phyloP scores from a whole-genome alignment of 2,888 invertebrate species.

The Drosophila siamana region DNA sequence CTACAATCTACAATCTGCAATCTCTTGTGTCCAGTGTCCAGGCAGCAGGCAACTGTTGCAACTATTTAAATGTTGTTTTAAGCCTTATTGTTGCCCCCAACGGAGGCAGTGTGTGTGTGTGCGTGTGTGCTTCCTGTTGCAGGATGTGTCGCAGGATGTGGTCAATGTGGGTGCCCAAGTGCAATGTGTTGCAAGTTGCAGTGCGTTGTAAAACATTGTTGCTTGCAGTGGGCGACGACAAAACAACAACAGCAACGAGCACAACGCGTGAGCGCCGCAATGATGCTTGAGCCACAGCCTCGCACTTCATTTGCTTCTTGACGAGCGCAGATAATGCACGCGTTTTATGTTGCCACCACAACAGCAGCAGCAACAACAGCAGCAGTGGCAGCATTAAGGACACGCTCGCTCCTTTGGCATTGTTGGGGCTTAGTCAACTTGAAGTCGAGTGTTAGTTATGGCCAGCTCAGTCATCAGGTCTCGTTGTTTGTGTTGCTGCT shows the following conservation, averaged over 20 bases:
- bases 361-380: slow-evolving; percentile 32
- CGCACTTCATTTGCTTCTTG: slow-evolving; percentile 66
- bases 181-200: slow-evolving; percentile 37
- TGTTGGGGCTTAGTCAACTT: slow-evolving; percentile 69
- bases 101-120: slow-evolving; percentile 10
- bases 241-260: no score
- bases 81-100: slow-evolving; percentile 36
- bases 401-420: slow-evolving; percentile 50
- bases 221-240: slow-evolving; percentile 27
- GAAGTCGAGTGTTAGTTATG: slow-evolving; percentile 73
- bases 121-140: slow-evolving; percentile 62
- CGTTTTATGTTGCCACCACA: slow-evolving; percentile 47
- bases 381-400: slow-evolving; percentile 59
- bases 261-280: no score
- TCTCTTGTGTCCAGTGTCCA: background rate
- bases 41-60: slow-evolving; percentile 35
- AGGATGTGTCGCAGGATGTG: slow-evolving; percentile 73
- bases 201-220: slow-evolving; percentile 43
- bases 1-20: no score
- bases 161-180: slow-evolving; percentile 30
- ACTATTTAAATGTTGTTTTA: slow-evolving; percentile 69
- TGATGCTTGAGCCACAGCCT: slow-evolving; percentile 60
- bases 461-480: slow-evolving; percentile 58
- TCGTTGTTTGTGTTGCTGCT: slow-evolving; percentile 25
- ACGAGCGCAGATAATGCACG: slow-evolving; percentile 68